Evolutionary conservation across 2,113 vertebrate genomes (phyloP), one percentile per base, ranked within the genome.

Genomic region (Crocuta crocuta): DNA sequence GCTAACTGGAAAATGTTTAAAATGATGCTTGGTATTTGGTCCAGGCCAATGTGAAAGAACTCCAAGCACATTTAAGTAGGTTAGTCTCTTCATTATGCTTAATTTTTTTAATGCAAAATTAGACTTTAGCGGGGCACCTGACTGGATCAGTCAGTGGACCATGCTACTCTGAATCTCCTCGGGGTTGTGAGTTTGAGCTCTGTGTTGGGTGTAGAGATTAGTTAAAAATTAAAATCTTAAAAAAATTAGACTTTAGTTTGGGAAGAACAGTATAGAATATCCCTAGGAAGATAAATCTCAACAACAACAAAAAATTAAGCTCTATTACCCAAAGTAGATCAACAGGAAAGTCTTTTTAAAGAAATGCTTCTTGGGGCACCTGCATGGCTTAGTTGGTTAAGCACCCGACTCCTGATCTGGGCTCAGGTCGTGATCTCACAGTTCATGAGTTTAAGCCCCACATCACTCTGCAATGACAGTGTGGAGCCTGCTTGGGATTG

Each of bases 251-350:
- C 53, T 74, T 95, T 53, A 81, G 23, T 95, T 91, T 95, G 66
- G 58, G 58, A 94, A 88, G 58, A 76, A 70, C 31, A 71, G 11
- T 50, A 1, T 58, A 65, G 39, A 88, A 55, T 71, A 78, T 82
- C 58, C 65, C 83, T 89, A 80, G 66, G 76, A 86, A 92, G 85
- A 76, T 65, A 71, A 81, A 58, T 93, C 71, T 73, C 53, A 97
- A 61, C 39, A 68, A 78, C 10, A 90, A 11, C 70, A 58, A 80
- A 80, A 80, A 92, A 88, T 24, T 95, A 93, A 79, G 71, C 31
- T 82, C 19, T 97, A 7, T 82, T 95, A 93, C 82, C 43, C 73
- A 68, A 84, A 85, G 58, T 79, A 5, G 89, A 86, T 92, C 79
- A 92, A 13, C 78, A 50, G 33, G 58, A 74, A 96, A 76, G 12